phyloP scores from a whole-genome alignment of 2,888 invertebrate genomes.

The Drosophila acutilabella region DNA sequence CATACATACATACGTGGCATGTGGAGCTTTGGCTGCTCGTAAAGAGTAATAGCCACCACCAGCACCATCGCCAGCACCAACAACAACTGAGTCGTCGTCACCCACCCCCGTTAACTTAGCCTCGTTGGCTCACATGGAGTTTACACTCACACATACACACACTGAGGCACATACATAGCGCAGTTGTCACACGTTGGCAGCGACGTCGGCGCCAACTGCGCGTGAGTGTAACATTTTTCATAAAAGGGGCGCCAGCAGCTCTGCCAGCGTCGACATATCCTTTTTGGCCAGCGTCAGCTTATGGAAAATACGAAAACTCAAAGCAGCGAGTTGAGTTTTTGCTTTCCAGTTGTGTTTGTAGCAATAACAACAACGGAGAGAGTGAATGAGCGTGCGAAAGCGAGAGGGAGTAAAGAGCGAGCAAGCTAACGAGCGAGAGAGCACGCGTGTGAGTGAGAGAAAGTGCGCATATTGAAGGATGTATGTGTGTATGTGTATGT shows the following conservation, averaged over 20 bases:
- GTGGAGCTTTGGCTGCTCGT: constrained; percentile 72
- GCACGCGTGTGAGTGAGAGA: constrained; percentile 38
- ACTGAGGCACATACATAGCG: constrained; percentile 26
- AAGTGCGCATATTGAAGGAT: constrained; percentile 43
- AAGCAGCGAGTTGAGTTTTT: constrained; percentile 75
- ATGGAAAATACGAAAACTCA: constrained; percentile 69
- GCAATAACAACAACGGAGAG: constrained; percentile 18
- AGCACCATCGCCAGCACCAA: constrained; percentile 30
- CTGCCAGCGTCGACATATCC: constrained; percentile 56
- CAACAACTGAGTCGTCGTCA: constrained; percentile 33
- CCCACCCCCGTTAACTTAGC: constrained; percentile 55
- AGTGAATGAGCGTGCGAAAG: constrained; percentile 33
- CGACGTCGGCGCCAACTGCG: constrained; percentile 62
- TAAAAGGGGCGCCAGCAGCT: constrained; percentile 59
- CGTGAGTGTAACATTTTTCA: constrained; percentile 79
- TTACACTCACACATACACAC: constrained; percentile 51
- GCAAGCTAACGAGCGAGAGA: constrained; percentile 42
- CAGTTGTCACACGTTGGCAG: constrained; percentile 76
- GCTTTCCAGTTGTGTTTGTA: constrained; percentile 60
- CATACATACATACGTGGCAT: constrained; percentile 62
- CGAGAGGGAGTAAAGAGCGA: constrained; percentile 17
- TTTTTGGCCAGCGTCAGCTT: constrained; percentile 63
- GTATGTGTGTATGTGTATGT: constrained; percentile 38
- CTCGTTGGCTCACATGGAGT: constrained; percentile 73
- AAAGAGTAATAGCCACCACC: constrained; percentile 79